Evolutionary conservation across 2,797 vertebrate species (phyloP).

Genomic region (Enteromius mattozi): DNA sequence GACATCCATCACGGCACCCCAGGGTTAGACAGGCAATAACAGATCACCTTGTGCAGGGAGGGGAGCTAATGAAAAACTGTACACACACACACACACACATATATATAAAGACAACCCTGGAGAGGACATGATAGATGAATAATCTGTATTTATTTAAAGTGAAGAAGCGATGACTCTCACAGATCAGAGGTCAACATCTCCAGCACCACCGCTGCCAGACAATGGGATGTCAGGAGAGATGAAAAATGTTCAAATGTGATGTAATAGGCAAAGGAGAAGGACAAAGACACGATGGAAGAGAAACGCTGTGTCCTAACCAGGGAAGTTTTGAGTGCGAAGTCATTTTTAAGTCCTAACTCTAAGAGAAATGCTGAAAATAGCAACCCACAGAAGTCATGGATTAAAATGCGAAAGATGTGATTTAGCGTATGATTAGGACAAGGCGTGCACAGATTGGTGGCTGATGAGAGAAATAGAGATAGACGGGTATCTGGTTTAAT

Average conservation of each 20-base stretch:
- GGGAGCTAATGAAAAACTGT: constrained; percentile 62
- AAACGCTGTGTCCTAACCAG: not conserved
- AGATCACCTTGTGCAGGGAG: constrained; percentile 57
- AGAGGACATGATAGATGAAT: constrained; percentile 62
- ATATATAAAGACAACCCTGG: constrained; percentile 53
- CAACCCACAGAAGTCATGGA: constrained; percentile 3
- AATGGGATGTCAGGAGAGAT: constrained; percentile 17
- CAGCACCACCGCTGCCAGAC: constrained; percentile 32
- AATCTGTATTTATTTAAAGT: constrained; percentile 64
- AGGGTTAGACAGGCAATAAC: constrained; percentile 61
- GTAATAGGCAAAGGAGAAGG: constrained; percentile 25
- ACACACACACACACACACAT: constrained; percentile 22
- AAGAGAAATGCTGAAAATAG: not conserved
- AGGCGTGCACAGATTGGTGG: constrained; percentile 39
- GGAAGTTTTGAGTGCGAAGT: not conserved
- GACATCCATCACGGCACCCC: constrained; percentile 63
- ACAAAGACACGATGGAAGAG: not conserved
- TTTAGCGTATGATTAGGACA: constrained; percentile 20
- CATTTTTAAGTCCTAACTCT: not conserved
- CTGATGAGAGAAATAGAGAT: constrained; percentile 37
- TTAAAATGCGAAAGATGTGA: constrained; percentile 10
- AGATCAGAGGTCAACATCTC: constrained; percentile 56
- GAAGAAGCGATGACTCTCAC: constrained; percentile 55
- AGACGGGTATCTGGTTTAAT: not conserved
- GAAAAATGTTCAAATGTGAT: constrained; percentile 37